Percentiles rank a stretch among this genome's conserved stretches.
Conservation (phyloP, 2,888 invertebrate genomes). For the Drosophila robusta region DNA sequence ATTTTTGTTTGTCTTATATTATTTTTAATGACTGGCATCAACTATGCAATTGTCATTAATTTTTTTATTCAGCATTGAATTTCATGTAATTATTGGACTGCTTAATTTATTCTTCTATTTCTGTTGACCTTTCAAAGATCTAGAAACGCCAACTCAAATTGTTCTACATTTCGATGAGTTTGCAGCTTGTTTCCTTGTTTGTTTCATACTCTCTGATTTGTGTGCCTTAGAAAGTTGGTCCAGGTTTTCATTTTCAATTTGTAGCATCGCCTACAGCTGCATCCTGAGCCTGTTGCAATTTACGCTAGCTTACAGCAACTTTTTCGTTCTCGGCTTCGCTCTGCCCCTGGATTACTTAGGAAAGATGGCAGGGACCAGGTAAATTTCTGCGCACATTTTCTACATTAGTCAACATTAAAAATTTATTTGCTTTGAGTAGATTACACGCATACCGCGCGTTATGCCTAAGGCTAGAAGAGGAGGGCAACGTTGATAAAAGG, state of each 20-base stretch:
- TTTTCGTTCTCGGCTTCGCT: conserved; percentile 13
- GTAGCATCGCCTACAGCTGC: conserved; percentile 26
- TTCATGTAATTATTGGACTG: conserved; percentile 17
- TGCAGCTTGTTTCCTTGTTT: conserved; percentile 15
- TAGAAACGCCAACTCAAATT: background rate
- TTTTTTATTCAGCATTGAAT: conserved; percentile 24
- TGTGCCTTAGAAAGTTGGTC: conserved; percentile 41
- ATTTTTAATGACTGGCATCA: conserved; percentile 66
- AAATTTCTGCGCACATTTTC: conserved; percentile 65
- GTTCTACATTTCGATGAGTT: conserved; percentile 31
- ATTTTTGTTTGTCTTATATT: conserved; percentile 50
- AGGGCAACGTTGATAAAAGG: background rate
- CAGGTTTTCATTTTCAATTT: conserved; percentile 57
- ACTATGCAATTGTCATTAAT: conserved; percentile 53
- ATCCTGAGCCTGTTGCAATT: conserved; percentile 53
- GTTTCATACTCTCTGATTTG: conserved; percentile 40
- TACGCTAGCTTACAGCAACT: conserved; percentile 23
- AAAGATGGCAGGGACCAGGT: conserved; percentile 51
- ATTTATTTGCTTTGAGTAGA: conserved; percentile 78
- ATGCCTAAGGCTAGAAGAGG: conserved; percentile 2
- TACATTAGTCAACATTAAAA: conserved; percentile 78
- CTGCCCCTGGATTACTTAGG: conserved; percentile 14
- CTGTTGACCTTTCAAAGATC: conserved; percentile 16
- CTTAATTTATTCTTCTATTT: conserved; percentile 3
- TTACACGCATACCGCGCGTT: conserved; percentile 59